These are phyloP conservation scores for Eueremaeus valkanovi DNA, from an alignment of 2,888 invertebrate genomes.

Conservation along the genomic window DNA sequence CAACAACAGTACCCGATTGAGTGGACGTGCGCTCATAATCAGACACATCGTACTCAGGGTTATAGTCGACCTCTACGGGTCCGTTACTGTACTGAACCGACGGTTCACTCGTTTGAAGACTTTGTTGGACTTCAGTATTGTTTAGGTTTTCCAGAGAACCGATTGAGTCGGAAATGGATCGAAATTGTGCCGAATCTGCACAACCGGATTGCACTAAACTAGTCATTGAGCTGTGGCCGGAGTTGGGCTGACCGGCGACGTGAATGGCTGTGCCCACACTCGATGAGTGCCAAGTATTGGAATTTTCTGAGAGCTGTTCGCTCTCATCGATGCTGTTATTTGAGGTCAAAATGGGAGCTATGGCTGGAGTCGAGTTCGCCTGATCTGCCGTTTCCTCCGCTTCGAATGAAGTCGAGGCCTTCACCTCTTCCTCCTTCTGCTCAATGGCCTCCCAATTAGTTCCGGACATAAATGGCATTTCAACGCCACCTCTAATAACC, in stretches of 20 bases:
- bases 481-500: conserved; percentile 47
- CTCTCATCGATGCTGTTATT: conserved; percentile 43
- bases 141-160: conserved; percentile 3
- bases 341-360: neutral
- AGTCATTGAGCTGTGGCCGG: neutral
- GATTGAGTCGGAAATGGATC: conserved; percentile 3
- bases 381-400: neutral
- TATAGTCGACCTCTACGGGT: conserved; percentile 57
- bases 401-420: conserved; percentile 42
- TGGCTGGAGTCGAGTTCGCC: neutral
- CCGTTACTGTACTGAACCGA: conserved; percentile 52
- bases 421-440: conserved; percentile 41
- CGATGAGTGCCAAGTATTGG: conserved; percentile 48
- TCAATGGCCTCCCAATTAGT: conserved; percentile 42
- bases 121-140: conserved; percentile 11
- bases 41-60: conserved; percentile 56
- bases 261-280: conserved; percentile 46
- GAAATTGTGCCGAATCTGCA: neutral
- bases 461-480: conserved; percentile 43
- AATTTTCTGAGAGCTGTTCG: conserved; percentile 46
- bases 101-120: neutral
- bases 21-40: conserved; percentile 44
- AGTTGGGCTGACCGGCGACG: conserved; percentile 38
- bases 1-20: neutral
- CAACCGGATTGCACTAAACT: conserved; percentile 16